Evolutionary conservation across 2,797 vertebrate genomes (phyloP).

Genomic region (Crax fasciolata): DNA sequence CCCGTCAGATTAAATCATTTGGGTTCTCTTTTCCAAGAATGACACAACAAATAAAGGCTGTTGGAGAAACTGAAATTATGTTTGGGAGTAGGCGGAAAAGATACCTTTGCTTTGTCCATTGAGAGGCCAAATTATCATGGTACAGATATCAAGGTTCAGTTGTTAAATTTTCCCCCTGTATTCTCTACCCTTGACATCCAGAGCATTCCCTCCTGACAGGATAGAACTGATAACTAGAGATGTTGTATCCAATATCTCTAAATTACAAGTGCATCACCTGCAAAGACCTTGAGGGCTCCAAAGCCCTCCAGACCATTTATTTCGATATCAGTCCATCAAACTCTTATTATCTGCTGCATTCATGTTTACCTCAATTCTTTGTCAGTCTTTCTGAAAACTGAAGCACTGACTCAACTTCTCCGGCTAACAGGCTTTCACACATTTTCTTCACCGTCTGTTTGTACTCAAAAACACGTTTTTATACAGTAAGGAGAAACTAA

Average conservation of each 20-base stretch:
- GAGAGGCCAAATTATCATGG: background rate
- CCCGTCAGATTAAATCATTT: background rate
- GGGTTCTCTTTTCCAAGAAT: background rate
- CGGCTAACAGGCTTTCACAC: background rate
- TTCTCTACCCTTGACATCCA: conserved; percentile 29
- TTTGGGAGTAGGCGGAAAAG: background rate
- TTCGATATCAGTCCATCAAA: background rate
- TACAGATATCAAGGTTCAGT: background rate
- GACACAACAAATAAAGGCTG: background rate
- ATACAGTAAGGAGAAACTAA: background rate
- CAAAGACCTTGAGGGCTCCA: conserved; percentile 1
- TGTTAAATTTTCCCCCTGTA: conserved; percentile 12
- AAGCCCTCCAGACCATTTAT: background rate
- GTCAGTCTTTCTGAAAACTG: conserved; percentile 28
- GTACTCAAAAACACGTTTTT: background rate
- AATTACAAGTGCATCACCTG: conserved; percentile 39
- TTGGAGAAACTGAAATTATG: background rate
- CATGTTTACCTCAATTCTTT: conserved; percentile 8
- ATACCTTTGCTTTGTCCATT: background rate
- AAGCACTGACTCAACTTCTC: background rate
- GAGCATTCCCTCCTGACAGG: conserved; percentile 11
- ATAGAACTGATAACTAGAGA: conserved; percentile 24
- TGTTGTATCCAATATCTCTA: conserved; percentile 37
- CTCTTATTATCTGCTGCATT: background rate
- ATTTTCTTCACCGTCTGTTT: background rate